Evolutionary conservation across 2,888 invertebrate genomes (phyloP).

Genomic region (Microdon myrmicae): DNA sequence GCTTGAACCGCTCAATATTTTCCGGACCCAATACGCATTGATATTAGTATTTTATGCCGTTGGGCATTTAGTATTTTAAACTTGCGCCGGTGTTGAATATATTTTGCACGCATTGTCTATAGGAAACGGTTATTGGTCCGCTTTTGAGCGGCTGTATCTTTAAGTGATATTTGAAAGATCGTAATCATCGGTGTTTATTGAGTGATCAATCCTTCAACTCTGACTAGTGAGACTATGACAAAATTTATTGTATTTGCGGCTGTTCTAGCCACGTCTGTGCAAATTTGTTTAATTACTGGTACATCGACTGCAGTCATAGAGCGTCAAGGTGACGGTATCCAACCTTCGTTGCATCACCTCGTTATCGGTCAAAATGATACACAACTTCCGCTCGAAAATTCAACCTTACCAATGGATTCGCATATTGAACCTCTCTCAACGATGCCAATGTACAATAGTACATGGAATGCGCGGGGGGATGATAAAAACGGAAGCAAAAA

Average conservation of each 20-base stretch:
- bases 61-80: conserved; percentile 5
- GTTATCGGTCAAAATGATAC: conserved; percentile 33
- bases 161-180: conserved; percentile 12
- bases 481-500: conserved; percentile 27
- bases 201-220: background rate
- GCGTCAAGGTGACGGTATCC: conserved; percentile 12
- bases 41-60: background rate
- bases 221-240: conserved; percentile 12
- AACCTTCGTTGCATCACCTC: conserved; percentile 34
- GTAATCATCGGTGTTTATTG: background rate
- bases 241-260: background rate
- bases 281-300: conserved; percentile 6
- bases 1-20: conserved; percentile 38
- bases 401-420: conserved; percentile 5
- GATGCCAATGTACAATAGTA: too few species aligned
- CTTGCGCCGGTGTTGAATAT: background rate
- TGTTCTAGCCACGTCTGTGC: conserved; percentile 10
- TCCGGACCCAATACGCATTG: conserved; percentile 19
- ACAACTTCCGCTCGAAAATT: conserved; percentile 21
- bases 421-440: conserved; percentile 15
- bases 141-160: conserved; percentile 32
- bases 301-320: conserved; percentile 31
- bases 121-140: conserved; percentile 20
- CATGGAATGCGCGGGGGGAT: too few species aligned
- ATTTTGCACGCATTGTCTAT: background rate